phyloP scores from a whole-genome alignment of 2,113 vertebrate species.

The Corythornis madagascariensis region DNA sequence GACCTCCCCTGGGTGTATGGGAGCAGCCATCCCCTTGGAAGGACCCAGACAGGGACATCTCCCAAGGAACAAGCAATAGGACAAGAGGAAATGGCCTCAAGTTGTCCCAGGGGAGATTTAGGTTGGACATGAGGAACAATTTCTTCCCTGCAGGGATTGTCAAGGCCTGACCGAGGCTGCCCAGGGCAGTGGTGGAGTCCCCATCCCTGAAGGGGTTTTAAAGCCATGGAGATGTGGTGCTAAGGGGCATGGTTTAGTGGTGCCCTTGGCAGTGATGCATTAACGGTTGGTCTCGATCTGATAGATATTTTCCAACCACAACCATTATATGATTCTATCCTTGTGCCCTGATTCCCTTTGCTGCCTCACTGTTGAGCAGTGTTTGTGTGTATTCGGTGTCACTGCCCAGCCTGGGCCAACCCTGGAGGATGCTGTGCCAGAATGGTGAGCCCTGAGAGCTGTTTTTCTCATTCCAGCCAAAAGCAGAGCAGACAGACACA shows the following conservation, averaged over 20 bases:
- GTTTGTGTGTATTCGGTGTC: not conserved
- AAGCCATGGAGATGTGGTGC: not conserved
- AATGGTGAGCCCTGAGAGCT: not conserved
- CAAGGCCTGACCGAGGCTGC: not conserved
- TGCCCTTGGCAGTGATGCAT: not conserved
- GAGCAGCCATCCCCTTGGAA: not conserved
- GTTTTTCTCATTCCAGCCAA: constrained; percentile 73
- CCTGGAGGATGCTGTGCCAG: rapidly evolving
- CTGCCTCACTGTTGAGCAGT: not conserved
- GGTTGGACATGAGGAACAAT: too few relatives aligned
- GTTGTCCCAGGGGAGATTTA: not conserved
- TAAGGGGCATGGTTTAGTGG: not conserved
- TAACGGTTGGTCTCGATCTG: not conserved
- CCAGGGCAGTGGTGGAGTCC: not conserved
- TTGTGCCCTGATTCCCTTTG: not conserved
- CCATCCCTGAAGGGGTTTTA: not conserved
- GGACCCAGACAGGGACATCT: not conserved
- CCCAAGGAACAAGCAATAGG: not conserved
- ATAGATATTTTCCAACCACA: not conserved
- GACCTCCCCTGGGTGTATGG: not conserved
- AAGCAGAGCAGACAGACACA: constrained; percentile 78
- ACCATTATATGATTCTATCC: not conserved
- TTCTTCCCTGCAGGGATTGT: not conserved
- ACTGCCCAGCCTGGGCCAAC: rapidly evolving
- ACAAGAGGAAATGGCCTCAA: not conserved